Evolutionary conservation across 1,140 invertebrate genomes (phyloP).

Genomic region (Neomicropteryx cornuta): DNA sequence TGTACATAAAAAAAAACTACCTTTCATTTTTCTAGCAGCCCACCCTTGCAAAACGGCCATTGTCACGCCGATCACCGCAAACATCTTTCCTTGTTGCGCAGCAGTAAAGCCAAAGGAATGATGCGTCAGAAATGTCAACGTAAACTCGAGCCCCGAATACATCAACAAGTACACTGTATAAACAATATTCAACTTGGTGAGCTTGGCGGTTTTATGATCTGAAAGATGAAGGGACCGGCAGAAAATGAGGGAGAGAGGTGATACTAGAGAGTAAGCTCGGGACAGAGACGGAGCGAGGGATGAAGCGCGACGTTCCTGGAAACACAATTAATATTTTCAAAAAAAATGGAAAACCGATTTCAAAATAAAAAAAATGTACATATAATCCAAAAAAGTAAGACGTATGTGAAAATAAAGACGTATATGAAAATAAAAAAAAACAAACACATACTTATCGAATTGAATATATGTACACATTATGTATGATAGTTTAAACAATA

Average conservation of each 20-base stretch:
- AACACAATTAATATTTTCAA: conserved; percentile 20
- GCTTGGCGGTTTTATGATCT: conserved; percentile 43
- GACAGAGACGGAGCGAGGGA: conserved; percentile 52
- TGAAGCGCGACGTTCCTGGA: conserved; percentile 56
- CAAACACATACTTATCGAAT: too few relatives aligned
- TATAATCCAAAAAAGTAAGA: conserved; percentile 10
- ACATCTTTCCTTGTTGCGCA: conserved; percentile 98
- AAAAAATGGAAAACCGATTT: too few relatives aligned
- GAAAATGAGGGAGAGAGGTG: conserved; percentile 42
- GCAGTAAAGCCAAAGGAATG: conserved; percentile 84
- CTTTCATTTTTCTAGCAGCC: conserved; percentile 63
- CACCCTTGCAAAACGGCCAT: conserved; percentile 93
- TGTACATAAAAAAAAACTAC: too few relatives aligned
- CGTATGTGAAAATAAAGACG: conserved; percentile 3
- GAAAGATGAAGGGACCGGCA: conserved; percentile 50
- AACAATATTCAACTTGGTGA: conserved; percentile 68
- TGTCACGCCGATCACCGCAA: conserved; percentile 77
- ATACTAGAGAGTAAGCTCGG: conserved; percentile 60
- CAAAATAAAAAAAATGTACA: too few relatives aligned
- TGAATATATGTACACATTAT: too few relatives aligned
- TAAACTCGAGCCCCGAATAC: conserved; percentile 96
- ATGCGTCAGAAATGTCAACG: conserved; percentile 93
- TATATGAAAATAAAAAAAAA: too few relatives aligned
- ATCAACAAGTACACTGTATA: conserved; percentile 96
- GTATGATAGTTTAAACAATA: too few relatives aligned